phyloP scores from a whole-genome alignment of 2,113 vertebrate genomes.

The Butorides virescens region DNA sequence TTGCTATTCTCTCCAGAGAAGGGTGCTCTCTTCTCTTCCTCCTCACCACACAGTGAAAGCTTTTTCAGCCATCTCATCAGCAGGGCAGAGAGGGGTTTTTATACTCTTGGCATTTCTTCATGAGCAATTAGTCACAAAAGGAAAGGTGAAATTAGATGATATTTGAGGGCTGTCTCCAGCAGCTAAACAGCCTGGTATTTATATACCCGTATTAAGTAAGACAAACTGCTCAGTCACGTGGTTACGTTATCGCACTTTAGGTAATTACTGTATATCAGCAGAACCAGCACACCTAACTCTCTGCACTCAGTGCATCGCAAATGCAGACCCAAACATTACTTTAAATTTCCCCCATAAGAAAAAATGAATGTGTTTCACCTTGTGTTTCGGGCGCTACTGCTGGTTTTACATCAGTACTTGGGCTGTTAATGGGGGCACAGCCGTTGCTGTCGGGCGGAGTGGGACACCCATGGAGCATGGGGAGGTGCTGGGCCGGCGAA shows the following conservation, averaged over 20 bases:
- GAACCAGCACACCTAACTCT: background rate
- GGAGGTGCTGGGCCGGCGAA: background rate
- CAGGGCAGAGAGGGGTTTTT: background rate
- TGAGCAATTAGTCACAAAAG: background rate
- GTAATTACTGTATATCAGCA: background rate
- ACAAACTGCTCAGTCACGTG: background rate
- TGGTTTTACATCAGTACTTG: background rate
- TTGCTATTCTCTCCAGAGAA: background rate
- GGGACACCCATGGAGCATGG: rapidly evolving
- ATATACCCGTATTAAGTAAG: background rate
- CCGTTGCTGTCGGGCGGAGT: rapidly evolving
- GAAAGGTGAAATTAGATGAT: background rate
- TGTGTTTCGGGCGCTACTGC: background rate
- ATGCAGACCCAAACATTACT: background rate
- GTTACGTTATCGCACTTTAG: background rate
- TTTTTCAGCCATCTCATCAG: background rate
- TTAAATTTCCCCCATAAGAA: background rate
- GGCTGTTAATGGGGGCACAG: background rate
- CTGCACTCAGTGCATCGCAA: background rate
- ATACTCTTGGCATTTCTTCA: background rate
- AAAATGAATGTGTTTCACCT: background rate
- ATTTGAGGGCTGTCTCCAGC: background rate
- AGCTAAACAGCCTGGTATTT: background rate
- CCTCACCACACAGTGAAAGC: background rate
- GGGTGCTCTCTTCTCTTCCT: background rate